Conservation (phyloP, 2,797 vertebrate genomes). For the Pyrocephalus nanus region DNA sequence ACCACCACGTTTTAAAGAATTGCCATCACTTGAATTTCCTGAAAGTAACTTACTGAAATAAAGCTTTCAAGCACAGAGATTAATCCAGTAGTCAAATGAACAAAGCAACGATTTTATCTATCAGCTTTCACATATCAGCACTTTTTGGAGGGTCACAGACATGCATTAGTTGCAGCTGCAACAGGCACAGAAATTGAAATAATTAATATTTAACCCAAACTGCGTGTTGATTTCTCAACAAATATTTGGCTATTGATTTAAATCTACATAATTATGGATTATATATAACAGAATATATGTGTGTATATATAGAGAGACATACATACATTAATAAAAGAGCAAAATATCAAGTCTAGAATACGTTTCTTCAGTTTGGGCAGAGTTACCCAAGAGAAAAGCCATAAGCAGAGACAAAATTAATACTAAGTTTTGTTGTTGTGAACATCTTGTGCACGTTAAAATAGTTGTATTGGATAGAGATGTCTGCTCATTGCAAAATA, state of each 20-base stretch:
- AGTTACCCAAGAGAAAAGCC: not conserved
- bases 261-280: not conserved
- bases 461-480: not conserved
- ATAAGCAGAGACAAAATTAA: not conserved
- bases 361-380: not conserved
- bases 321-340: not conserved
- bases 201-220: not conserved
- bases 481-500: not conserved
- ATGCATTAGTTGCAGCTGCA: not conserved
- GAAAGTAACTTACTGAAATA: not conserved
- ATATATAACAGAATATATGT: not conserved
- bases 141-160: not conserved
- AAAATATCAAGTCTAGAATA: not conserved
- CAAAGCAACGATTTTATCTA: not conserved
- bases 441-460: not conserved
- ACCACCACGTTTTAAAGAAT: not conserved
- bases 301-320: too few relatives aligned
- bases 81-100: not conserved
- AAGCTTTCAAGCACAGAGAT: not conserved
- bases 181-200: not conserved
- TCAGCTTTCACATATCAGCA: not conserved
- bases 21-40: not conserved
- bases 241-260: not conserved
- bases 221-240: not conserved
- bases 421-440: not conserved